Evolutionary conservation across 2,888 invertebrate genomes (phyloP), one percentile per base, ranked within the genome.

Genomic region (Campoletis raptor): DNA sequence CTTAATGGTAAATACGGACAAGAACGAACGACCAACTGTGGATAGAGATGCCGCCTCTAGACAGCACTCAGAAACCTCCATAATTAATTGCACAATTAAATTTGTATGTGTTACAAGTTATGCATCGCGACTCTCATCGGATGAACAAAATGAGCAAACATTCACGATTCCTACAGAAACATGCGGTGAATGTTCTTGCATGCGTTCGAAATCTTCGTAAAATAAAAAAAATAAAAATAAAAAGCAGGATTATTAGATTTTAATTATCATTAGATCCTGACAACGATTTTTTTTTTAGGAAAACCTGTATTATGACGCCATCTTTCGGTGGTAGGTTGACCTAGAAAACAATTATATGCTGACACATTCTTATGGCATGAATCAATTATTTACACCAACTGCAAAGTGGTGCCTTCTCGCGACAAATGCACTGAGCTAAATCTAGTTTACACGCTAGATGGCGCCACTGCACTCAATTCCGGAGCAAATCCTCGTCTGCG

Each of bases 21-120:
- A 82, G n/a, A n/a, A n/a, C 1, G 40, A 24, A 66, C 86, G 84
- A 87, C 85, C 87, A 87, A 76, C 87, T 80, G 82, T 57, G 80
- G 85, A 82, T 82, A 85, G 85, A 72, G 64, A 70, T 70, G 70
- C 78, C 80, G 64, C 69, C 15, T 54, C 69, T 8, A 21, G 21
- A n/a, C 30, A n/a, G 67, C 40, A 40, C 36, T 24, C 15, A 54
- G 30, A 81, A 42, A 37, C 18, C 21, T 7, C 30, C n/a, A 42
- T 66, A 74, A 67, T 54, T 74, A 52, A 45, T 30, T 73, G 18
- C 5, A 66, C 52, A 30, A 73, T 81, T 52, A 40, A 81, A 66
- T 21, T 45, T 24, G 52, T 52, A 24, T n/a, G n/a, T 5, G 30
- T n/a, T 40, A 9, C 30, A 18, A 74, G 30, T 24, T 45, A 48